Evolutionary conservation across 2,113 vertebrate species (phyloP), one percentile per base, ranked within the genome.

Genomic region (Orthonyx spaldingii): DNA sequence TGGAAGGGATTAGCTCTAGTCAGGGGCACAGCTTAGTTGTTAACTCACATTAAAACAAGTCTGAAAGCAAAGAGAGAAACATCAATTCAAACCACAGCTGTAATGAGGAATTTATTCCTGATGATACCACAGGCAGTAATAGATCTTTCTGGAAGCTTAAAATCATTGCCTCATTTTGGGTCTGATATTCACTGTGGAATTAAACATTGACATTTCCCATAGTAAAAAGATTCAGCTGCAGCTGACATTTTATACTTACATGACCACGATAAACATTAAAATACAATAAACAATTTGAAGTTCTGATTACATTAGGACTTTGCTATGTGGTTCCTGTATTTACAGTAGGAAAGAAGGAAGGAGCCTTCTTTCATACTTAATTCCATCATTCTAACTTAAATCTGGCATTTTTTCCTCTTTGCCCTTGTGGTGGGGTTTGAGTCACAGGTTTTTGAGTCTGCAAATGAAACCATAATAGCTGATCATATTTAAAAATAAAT

Each of bases 91-190:
- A 57, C 50, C 55, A 85, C 35, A 50, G 7, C 23, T 30, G 24
- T 30, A 84, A 46, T 53, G 60, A 87, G 41, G 81, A 47, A 39
- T 95, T 96, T 96, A 94, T 96, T 92, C 88, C 65, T 8, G 26
- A 39, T 21, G 59, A 19, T 60, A 68, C 79, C 72, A 81, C 41
- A 70, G 35, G 55, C 91, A 52, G 63, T 16, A 37, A 32, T 26
- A 70, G 41, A 46, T 77, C 59, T 56, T 93, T 59, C 89, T 79
- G 65, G 50, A 90, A 80, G 55, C 60, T 74, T 44, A 50, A 68
- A 86, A 28, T 18, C 42, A 47, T 61, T 85, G 44, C 50, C 50
- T 59, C 65, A 39, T 55, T 92, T 88, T 69, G 71, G 30, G 56
- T 76, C 35, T 87, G 71, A 12, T 22, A 33, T 1, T 78, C 74